Conservation (phyloP, 2,113 vertebrate genomes). For the Malaclemys terrapin region DNA sequence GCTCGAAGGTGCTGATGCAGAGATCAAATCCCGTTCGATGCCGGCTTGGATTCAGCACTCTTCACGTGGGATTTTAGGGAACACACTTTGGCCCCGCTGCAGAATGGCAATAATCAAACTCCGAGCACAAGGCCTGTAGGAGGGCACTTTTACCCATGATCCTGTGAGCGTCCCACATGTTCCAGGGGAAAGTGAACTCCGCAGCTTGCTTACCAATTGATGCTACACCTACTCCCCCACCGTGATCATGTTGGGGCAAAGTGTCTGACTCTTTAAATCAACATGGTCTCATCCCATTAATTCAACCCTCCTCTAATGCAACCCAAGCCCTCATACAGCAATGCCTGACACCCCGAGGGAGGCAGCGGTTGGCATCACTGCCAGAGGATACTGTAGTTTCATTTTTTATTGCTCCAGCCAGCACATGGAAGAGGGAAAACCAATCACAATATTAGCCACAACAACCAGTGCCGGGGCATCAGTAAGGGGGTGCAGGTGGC, state of each 20-base stretch:
- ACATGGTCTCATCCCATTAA: no score
- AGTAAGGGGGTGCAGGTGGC: neutral
- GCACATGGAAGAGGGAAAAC: neutral
- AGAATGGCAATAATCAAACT: no score
- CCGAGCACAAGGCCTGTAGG: neutral
- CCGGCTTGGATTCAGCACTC: no score
- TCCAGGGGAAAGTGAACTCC: neutral
- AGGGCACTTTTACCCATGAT: neutral
- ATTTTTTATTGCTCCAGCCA: neutral
- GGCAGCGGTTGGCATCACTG: neutral
- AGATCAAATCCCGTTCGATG: no score
- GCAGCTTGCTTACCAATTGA: neutral
- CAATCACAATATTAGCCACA: neutral
- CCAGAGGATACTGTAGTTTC: neutral
- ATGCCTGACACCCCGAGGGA: neutral
- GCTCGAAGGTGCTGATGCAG: no score
- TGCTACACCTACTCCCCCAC: neutral
- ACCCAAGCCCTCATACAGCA: neutral
- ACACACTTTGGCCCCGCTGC: neutral
- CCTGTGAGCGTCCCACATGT: neutral
- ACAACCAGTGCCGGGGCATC: neutral
- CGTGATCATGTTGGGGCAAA: neutral
- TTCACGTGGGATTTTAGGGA: neutral
- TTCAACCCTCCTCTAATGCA: neutral
- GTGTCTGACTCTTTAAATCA: neutral